Evolutionary conservation across 2,113 vertebrate genomes (phyloP).

Genomic region (Hiodon tergisus): DNA sequence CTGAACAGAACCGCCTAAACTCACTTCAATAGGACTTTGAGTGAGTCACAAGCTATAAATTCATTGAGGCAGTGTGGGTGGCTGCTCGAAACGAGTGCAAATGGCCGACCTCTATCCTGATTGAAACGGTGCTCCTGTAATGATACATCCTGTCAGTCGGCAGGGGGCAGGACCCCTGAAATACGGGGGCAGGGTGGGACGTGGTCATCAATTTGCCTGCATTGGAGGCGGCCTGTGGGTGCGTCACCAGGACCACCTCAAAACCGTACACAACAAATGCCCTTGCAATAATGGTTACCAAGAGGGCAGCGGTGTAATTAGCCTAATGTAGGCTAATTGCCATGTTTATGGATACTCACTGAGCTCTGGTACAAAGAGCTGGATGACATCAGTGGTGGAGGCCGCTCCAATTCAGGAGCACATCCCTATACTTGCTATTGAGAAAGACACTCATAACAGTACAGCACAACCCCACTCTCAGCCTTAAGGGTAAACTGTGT

Average conservation of each 20-base stretch:
- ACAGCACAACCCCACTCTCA: neutral
- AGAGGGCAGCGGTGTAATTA: slow-evolving; percentile 23
- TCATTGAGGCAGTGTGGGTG: no score
- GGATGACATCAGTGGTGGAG: slow-evolving; percentile 17
- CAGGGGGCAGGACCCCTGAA: neutral
- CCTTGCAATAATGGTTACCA: neutral
- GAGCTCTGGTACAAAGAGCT: slow-evolving; percentile 19
- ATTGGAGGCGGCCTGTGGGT: neutral
- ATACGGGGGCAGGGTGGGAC: neutral
- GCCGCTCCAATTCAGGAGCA: slow-evolving; percentile 15
- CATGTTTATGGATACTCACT: slow-evolving; percentile 26
- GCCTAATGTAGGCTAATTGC: slow-evolving; percentile 27
- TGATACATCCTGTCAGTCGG: neutral
- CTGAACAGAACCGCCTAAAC: no score
- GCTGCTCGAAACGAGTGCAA: no score
- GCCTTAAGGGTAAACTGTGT: neutral
- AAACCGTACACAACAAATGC: neutral
- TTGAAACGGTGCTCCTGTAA: neutral
- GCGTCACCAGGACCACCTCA: neutral
- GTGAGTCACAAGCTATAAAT: no score
- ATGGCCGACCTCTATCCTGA: no score
- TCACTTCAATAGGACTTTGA: no score
- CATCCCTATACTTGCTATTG: neutral
- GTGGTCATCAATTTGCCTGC: neutral
- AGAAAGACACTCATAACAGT: neutral